A percentile compares a stretch with the other conserved stretches of the same genome.
Evolutionary conservation across 1,140 invertebrate genomes (phyloP).

Genomic region (Calliphora vicina): DNA sequence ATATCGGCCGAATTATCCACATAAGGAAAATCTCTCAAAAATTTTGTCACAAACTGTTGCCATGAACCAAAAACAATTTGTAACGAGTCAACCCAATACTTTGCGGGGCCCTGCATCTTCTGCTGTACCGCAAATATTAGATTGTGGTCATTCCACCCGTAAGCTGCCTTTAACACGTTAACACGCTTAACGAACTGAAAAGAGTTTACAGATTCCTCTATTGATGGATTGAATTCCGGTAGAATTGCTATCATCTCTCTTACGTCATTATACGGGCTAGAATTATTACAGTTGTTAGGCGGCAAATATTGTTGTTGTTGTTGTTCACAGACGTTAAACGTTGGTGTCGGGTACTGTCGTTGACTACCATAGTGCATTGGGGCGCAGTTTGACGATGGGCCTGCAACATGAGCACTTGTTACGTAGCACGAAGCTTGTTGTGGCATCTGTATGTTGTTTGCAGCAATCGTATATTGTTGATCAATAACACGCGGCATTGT

Average conservation of each 20-base stretch:
- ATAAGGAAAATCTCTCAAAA: not conserved
- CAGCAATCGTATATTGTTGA: not conserved
- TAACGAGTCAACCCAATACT: not conserved
- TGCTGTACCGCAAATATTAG: conserved; percentile 25
- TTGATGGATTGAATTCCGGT: not conserved
- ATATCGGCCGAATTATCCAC: not conserved
- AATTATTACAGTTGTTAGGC: not conserved
- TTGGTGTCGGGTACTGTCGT: not conserved
- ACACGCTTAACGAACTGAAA: conserved; percentile 20
- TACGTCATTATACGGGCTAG: not conserved
- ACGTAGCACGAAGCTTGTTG: not conserved
- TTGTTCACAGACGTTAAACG: not conserved
- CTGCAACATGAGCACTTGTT: not conserved
- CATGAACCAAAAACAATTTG: not conserved
- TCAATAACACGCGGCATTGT: not conserved
- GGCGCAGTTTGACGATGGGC: not conserved
- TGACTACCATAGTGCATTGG: not conserved
- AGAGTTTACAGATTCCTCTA: not conserved
- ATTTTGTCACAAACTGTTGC: not conserved
- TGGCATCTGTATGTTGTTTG: not conserved
- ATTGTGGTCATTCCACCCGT: not conserved
- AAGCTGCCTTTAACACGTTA: not conserved
- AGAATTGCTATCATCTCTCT: not conserved
- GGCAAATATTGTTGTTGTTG: not conserved
- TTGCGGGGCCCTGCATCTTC: not conserved